phyloP scores from a whole-genome alignment of 2,113 vertebrate species.

The Vireo altiloquus region DNA sequence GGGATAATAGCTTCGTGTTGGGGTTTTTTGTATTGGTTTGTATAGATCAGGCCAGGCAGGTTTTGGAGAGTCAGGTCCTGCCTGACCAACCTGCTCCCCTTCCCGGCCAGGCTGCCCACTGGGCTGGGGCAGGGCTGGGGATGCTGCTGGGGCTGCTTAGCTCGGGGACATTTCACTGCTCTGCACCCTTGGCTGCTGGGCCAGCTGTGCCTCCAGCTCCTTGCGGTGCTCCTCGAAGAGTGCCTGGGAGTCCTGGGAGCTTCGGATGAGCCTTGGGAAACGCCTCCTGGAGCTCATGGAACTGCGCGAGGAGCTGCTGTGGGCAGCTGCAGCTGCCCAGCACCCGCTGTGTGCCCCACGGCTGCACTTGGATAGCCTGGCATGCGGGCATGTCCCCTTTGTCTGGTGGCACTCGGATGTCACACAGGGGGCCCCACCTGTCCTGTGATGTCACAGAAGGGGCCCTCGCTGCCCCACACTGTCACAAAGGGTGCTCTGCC shows the following conservation, averaged over 20 bases:
- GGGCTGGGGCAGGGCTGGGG: no score
- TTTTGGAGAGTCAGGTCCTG: not conserved
- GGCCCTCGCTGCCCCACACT: not conserved
- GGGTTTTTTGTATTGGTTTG: not conserved
- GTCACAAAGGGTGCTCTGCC: not conserved
- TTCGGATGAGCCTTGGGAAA: not conserved
- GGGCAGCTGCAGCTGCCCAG: not conserved
- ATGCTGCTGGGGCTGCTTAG: no score
- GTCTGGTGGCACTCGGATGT: not conserved
- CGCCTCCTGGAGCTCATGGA: not conserved
- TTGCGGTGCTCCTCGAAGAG: accelerated
- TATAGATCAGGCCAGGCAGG: not conserved
- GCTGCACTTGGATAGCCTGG: accelerated
- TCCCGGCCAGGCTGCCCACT: no score
- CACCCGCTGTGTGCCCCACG: no score
- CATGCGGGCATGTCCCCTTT: accelerated
- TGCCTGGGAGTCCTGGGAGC: accelerated
- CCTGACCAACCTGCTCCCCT: not conserved
- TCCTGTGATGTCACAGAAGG: not conserved
- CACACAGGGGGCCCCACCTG: not conserved
- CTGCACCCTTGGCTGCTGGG: no score
- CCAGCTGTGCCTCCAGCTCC: not conserved
- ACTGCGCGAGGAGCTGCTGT: not conserved
- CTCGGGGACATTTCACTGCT: not conserved
- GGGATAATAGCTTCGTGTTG: not conserved